phyloP scores from a whole-genome alignment of 2,113 vertebrate genomes.

The Ptyas mucosa region DNA sequence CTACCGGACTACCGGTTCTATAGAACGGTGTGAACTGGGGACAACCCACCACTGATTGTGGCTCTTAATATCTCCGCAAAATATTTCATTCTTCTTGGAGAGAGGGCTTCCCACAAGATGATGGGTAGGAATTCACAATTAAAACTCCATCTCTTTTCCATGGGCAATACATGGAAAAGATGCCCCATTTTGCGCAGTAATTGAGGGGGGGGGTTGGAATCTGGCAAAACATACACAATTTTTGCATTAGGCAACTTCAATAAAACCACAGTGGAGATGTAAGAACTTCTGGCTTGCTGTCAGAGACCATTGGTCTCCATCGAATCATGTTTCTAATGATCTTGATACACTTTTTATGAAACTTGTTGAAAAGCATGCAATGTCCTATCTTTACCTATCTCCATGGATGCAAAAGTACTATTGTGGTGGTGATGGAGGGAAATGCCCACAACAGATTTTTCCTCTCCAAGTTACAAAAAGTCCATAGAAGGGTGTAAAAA shows the following conservation, averaged over 20 bases:
- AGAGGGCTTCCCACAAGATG: too few species aligned
- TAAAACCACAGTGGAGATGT: background rate
- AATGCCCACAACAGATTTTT: background rate
- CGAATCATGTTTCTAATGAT: background rate
- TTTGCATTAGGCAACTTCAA: constrained; percentile 14
- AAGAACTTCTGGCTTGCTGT: constrained; percentile 23
- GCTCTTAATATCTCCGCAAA: too few species aligned
- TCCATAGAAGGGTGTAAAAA: background rate
- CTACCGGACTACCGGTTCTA: too few species aligned
- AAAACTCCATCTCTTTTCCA: background rate
- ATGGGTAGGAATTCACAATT: background rate
- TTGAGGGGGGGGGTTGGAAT: constrained; percentile 3
- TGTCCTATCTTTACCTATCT: background rate
- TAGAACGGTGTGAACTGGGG: too few species aligned
- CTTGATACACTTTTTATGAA: background rate
- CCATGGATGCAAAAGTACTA: background rate
- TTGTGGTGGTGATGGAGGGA: background rate
- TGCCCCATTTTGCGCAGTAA: background rate
- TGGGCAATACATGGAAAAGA: background rate
- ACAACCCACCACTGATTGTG: too few species aligned
- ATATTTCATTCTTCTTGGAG: too few species aligned
- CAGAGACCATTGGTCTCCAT: constrained; percentile 8
- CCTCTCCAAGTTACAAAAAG: background rate
- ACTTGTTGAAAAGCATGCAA: background rate
- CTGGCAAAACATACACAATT: constrained; percentile 48